Evolutionary conservation across 92 coral and sea anemone species (phyloP), one percentile per base, ranked within the genome.

Genomic region (Parazoanthus darwini): DNA sequence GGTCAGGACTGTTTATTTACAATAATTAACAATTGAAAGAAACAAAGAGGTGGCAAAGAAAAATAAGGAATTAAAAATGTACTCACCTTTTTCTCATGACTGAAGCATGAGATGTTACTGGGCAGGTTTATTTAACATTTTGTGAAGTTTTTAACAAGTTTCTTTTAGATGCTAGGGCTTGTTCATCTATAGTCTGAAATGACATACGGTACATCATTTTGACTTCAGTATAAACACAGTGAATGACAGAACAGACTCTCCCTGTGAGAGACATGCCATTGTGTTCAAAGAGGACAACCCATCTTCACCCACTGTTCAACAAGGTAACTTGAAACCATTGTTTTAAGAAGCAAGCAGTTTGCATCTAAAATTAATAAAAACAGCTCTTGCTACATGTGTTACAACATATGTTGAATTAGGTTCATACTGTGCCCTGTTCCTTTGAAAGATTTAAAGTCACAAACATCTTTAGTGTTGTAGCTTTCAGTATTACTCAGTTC

Each of bases 251-350:
- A 84, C 79, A 70, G 86, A 86, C 20, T 82, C 92, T 25, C 91
- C 98, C 1, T 95, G 98, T 77, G 98, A 95, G 51, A 90, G 98
- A 43, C 91, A 87, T 14, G 88, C 94, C 4, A 82, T 95, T 44
- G 87, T 93, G 39, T 95, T 93, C 72, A 93, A 85, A 83, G 98
- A 95, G 75, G 87, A 91, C 85, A 95, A 95, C 79, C 90, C 92
- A 35, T 79, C 94, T 44, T 71, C 90, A 85, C 71, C 93, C 10
- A 86, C 79, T 70, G 75, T 91, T 26, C 92, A 94, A 74, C 91
- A 94, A 82, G 96, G 96, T 92, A 82, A 51, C 20, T 84, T 14
- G 9, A 42, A 7, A 29, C 26, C 54, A 77, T 42, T n/a, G 4
- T 38, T 37, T 39, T 38, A 23, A 29, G 3, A 81, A 86, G 25